These are phyloP conservation scores for Tetropium fuscum DNA, from an alignment of 2,888 invertebrate species.

Conservation along the genomic window DNA sequence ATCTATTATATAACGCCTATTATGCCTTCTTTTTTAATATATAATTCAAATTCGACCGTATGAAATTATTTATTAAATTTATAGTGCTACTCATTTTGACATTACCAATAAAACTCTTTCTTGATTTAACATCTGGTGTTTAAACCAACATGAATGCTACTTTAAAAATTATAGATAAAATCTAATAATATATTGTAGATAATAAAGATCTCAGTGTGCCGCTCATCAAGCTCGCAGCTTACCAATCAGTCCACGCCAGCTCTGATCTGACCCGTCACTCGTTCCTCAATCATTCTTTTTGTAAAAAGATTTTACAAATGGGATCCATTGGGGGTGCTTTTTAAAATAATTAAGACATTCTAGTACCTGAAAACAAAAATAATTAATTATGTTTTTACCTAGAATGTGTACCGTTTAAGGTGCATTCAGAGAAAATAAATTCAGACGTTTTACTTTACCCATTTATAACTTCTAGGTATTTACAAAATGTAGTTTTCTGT, in stretches of 20 bases:
- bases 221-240: constrained; percentile 64
- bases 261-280: constrained; percentile 53
- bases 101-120: not conserved
- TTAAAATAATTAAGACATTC: constrained; percentile 48
- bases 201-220: constrained; percentile 65
- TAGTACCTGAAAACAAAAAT: constrained; percentile 42
- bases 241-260: constrained; percentile 63
- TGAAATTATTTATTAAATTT: too few relatives aligned
- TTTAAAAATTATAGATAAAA: constrained; percentile 40
- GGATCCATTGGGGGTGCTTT: constrained; percentile 48
- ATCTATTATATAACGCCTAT: too few relatives aligned
- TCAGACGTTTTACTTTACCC: too few relatives aligned
- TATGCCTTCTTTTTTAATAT: too few relatives aligned
- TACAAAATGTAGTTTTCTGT: too few relatives aligned
- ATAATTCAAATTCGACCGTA: too few relatives aligned
- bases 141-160: constrained; percentile 40
- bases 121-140: constrained; percentile 19
- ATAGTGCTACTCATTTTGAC: too few relatives aligned
- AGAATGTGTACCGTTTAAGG: too few relatives aligned
- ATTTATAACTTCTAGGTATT: too few relatives aligned
- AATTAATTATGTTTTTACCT: constrained; percentile 47
- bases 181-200: constrained; percentile 44
- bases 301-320: constrained; percentile 54
- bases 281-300: constrained; percentile 55
- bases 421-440: too few relatives aligned